Evolutionary conservation across 2,888 invertebrate species (phyloP), one percentile per base, ranked within the genome.

Genomic region (Entomobrya proxima): DNA sequence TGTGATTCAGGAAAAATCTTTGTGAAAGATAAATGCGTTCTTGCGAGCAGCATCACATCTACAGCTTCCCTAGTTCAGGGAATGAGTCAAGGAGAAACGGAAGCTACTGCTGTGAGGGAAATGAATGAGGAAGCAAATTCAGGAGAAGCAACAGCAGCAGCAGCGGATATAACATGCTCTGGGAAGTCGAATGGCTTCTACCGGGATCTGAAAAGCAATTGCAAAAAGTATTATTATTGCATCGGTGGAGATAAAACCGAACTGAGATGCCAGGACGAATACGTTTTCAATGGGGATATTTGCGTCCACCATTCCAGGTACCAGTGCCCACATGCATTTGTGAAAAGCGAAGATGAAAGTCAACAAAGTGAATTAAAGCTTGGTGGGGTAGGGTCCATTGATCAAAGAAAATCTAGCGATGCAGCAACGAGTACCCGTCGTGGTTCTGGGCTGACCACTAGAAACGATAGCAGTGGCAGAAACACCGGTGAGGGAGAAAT

Each of bases 281-380:
- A 84, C 27, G 44, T 90, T 52, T 90, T 90, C 77, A 90, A 90
- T 77, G 89, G 89, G 18, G 89, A 90, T 47, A 86, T 89, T 86
- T 90, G 90, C 85, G 89, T 90, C 52, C 87, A 87, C 47, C 67
- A 79, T 7, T 78, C 86, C 9, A 82, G 85, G 67, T 89, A 88
- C 52, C 72, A 86, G 35, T 90, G 90, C 75, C 88, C 88, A 32
- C 37, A 64, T 64, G 47, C 32, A 27, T 18, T 32, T 50, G 50
- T 18, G 9, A 35, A 35, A 82, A 7, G 18, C 55, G 15, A n/a
- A 2, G 35, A 21, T 21, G 78, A 47, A 21, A 67, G 64, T 44
- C 64, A 47, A 67, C 72, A 72, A 47, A 72, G 47, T 72, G 72
- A 72, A 72, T 47, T 72, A 81, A 32, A 27, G 30, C 44, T 18